A percentile compares a stretch with the other conserved stretches of the same genome.
Evolutionary conservation across 2,888 invertebrate species (phyloP).

Genomic region (Yponomeuta sedellus): DNA sequence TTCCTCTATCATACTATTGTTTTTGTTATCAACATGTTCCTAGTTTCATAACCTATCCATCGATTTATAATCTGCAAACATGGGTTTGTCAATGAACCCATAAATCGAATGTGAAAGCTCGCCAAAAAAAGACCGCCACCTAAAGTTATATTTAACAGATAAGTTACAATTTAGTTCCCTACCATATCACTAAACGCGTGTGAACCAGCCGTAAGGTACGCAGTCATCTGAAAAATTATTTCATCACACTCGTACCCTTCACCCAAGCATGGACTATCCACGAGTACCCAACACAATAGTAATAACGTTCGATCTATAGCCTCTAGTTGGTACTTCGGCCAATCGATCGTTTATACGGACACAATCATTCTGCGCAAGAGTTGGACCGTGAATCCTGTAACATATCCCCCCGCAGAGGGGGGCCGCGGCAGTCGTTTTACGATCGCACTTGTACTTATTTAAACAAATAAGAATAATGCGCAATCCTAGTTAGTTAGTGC

Average conservation of each 20-base stretch:
- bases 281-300: neutral
- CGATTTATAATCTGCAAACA: too few relatives aligned
- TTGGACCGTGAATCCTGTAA: slow-evolving; percentile 75
- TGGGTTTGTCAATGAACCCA: too few relatives aligned
- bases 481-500: too few relatives aligned
- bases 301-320: slow-evolving; percentile 1
- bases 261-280: neutral
- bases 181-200: too few relatives aligned
- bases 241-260: neutral
- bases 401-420: slow-evolving; percentile 34
- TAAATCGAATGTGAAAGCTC: too few relatives aligned
- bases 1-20: too few relatives aligned
- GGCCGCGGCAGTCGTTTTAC: neutral
- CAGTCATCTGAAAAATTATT: slow-evolving; percentile 4
- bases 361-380: slow-evolving; percentile 69
- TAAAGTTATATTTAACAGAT: too few relatives aligned
- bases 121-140: too few relatives aligned
- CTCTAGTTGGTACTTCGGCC: neutral
- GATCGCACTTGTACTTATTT: neutral
- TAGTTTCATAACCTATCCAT: too few relatives aligned
- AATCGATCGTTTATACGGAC: slow-evolving; percentile 72
- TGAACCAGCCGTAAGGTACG: neutral
- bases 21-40: too few relatives aligned
- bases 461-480: too few relatives aligned
- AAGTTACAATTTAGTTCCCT: too few relatives aligned